These are phyloP conservation scores for Acleris literana DNA, from an alignment of 2,888 invertebrate species.

Conservation along the genomic window DNA sequence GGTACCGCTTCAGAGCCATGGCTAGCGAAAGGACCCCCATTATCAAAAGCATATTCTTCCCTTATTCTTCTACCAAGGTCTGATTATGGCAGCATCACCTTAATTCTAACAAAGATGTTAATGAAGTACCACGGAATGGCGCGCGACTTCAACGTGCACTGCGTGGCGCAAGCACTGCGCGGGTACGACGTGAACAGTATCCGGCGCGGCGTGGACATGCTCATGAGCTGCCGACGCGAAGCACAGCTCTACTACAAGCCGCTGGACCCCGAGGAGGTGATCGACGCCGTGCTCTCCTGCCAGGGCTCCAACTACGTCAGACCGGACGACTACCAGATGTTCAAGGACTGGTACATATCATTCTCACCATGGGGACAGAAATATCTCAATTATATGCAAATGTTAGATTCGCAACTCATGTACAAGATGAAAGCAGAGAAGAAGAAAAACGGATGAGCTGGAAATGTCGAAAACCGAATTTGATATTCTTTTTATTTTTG, in stretches of 20 bases:
- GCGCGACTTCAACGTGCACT: slow-evolving; percentile 83
- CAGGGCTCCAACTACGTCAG: slow-evolving; percentile 62
- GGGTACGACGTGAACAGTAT: slow-evolving; percentile 82
- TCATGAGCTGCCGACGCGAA: slow-evolving; percentile 77
- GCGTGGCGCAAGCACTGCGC: slow-evolving; percentile 78
- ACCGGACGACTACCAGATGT: slow-evolving; percentile 73
- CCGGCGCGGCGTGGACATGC: slow-evolving; percentile 63
- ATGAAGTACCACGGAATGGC: slow-evolving; percentile 84
- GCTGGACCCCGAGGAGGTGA: slow-evolving; percentile 77
- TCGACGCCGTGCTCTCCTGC: slow-evolving; percentile 67
- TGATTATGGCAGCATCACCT: slow-evolving; percentile 84
- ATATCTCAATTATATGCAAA: slow-evolving; percentile 59
- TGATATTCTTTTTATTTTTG: background rate
- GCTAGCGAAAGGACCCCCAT: slow-evolving; percentile 72
- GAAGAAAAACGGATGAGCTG: slow-evolving; percentile 51
- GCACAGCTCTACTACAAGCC: slow-evolving; percentile 81
- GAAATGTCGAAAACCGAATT: background rate
- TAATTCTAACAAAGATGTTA: slow-evolving; percentile 79
- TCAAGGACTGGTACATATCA: slow-evolving; percentile 73
- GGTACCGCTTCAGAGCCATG: slow-evolving; percentile 88
- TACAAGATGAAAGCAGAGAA: slow-evolving; percentile 67
- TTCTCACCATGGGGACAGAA: slow-evolving; percentile 65
- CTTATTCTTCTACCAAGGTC: slow-evolving; percentile 80
- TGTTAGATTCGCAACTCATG: slow-evolving; percentile 61
- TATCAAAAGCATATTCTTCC: slow-evolving; percentile 84